Base-by-base conservation (phyloP, 2,113 vertebrate species). In the Lethenteron reissneri region DNA sequence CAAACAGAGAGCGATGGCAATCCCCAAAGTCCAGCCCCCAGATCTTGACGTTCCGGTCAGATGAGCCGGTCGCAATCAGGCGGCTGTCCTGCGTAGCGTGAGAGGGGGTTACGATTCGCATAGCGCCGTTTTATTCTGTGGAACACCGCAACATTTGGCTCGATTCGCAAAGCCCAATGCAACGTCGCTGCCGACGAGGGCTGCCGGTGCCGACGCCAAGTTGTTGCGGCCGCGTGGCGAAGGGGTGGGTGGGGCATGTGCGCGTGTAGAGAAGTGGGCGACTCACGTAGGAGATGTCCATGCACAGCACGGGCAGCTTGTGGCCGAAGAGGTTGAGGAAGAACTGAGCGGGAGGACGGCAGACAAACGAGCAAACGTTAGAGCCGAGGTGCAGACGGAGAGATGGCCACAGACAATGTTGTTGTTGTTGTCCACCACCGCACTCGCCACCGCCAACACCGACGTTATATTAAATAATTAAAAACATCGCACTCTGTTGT, bases 11-110 rank as follows among this genome's bases (percentile, higher is more conserved):
- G 58, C 85, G 85, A 76, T 99, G 94, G 75, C 94, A 99, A 78
- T 99, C 92, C 10, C 94, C 94, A 6, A 99, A 99, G 78, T 99
- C 94, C 80, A 99, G 74, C 70, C 94, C 94, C 94, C 94, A 99
- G 71, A 97, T 87, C 77, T 99, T 99, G 76, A 97, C 88, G 11
- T 95, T 95, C 70, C 90, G 84, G 77, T 97, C 94, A 3, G 91
- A 91, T 10, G 94, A 99, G 56, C 94, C 94, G 0, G 92, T 99
- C 1, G 85, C 88, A 72, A 99, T 95, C 0, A 99, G 76, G 2
- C 83, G 70, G 72, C 82, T 90, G 72, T 99, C 94, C 92, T 99
- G 73, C 0, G 74, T 41, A 41, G 41, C 41, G 41, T 41, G 41
- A 41, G 41, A 41, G 41, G 41, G 41, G 41, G 41, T 41, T 41